These are phyloP conservation scores for Chrysolina haemoptera DNA, from an alignment of 2,888 invertebrate species.

Conservation along the genomic window DNA sequence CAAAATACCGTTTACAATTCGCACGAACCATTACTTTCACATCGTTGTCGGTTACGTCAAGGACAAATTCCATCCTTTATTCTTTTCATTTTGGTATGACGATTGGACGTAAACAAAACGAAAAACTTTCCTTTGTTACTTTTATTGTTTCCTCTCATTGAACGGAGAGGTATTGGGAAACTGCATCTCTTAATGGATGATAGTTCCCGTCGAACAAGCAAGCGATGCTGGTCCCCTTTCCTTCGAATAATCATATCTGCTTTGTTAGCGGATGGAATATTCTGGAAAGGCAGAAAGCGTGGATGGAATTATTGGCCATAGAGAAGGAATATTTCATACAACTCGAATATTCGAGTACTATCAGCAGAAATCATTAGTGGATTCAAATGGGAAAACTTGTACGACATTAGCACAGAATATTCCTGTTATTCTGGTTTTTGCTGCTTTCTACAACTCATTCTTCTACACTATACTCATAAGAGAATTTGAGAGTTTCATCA, in stretches of 20 bases:
- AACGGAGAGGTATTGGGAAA: neutral
- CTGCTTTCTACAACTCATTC: neutral
- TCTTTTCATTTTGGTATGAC: constrained; percentile 19
- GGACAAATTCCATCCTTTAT: constrained; percentile 31
- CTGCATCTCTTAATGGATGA: constrained; percentile 11
- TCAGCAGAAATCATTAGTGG: constrained; percentile 12
- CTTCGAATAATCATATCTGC: constrained; percentile 16
- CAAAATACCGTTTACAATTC: constrained; percentile 27
- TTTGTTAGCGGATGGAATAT: constrained; percentile 20
- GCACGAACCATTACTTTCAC: constrained; percentile 36
- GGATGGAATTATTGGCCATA: constrained; percentile 14
- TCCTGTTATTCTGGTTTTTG: constrained; percentile 3
- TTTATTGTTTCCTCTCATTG: constrained; percentile 12
- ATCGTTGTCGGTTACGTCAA: constrained; percentile 37
- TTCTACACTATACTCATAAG: too few species aligned
- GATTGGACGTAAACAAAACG: constrained; percentile 23
- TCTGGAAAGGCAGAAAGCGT: constrained; percentile 9
- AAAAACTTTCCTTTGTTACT: constrained; percentile 20
- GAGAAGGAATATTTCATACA: constrained; percentile 7
- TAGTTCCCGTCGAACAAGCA: constrained; percentile 1
- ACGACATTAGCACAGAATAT: constrained; percentile 7
- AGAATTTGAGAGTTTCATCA: too few species aligned
- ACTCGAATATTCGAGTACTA: constrained; percentile 19
- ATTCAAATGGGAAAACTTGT: constrained; percentile 13
- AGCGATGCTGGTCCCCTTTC: neutral